phyloP scores from a whole-genome alignment of 2,797 vertebrate genomes.

The Mormyrops boulengeri region DNA sequence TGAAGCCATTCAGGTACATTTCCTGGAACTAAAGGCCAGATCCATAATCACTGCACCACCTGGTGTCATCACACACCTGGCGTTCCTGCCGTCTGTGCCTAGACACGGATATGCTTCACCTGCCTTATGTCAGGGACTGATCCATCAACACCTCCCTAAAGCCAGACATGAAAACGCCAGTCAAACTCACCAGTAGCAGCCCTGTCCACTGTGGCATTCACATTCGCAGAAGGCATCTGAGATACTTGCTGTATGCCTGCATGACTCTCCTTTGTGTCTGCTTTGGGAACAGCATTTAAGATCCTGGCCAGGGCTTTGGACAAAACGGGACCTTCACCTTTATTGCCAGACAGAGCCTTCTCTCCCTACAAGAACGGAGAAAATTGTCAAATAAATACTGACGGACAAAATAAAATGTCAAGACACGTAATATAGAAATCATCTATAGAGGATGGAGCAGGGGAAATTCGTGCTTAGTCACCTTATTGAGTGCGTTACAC shows the following conservation, averaged over 20 bases:
- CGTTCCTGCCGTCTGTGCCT: neutral
- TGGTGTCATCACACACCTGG: neutral
- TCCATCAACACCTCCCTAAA: neutral
- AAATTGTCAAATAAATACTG: neutral
- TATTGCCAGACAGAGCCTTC: conserved; percentile 37
- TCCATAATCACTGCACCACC: neutral
- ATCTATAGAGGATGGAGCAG: neutral
- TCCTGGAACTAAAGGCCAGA: neutral
- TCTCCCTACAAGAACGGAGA: conserved; percentile 42
- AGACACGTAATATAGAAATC: neutral
- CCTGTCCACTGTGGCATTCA: neutral
- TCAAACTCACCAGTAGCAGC: conserved; percentile 2
- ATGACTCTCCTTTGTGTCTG: conserved; percentile 35
- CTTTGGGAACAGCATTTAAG: conserved; percentile 26
- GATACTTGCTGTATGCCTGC: neutral
- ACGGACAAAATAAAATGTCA: neutral
- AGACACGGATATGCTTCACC: neutral
- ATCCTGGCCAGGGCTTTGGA: conserved; percentile 38
- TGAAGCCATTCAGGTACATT: neutral
- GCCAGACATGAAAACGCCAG: neutral
- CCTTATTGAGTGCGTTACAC: conserved; percentile 50
- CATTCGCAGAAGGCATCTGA: neutral
- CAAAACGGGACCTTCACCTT: conserved; percentile 24
- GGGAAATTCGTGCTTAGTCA: conserved; percentile 18
- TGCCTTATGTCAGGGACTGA: neutral